A percentile compares a stretch with the other conserved stretches of the same genome.
Evolutionary conservation across 2,797 vertebrate genomes (phyloP).

Genomic region (Sphenopsis melanotis): DNA sequence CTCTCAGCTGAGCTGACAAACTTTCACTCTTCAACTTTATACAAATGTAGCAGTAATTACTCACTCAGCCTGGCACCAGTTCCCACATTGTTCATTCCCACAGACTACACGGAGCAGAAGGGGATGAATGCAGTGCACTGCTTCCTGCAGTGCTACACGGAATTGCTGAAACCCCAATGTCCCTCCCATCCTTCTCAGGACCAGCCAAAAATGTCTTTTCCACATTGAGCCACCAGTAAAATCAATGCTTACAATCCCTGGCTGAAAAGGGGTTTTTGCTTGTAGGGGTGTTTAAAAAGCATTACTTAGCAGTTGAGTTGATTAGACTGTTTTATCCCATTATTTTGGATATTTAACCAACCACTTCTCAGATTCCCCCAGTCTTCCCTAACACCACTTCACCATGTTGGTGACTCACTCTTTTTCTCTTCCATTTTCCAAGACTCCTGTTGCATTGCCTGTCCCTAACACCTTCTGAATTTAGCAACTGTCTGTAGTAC

Average conservation of each 20-base stretch:
- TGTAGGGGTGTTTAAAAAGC: not conserved
- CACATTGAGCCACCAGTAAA: not conserved
- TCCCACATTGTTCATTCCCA: not conserved
- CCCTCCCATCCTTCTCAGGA: not conserved
- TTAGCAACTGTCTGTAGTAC: not conserved
- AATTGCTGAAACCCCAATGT: not conserved
- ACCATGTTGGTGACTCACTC: not conserved
- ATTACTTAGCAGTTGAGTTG: not conserved
- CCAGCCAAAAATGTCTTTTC: not conserved
- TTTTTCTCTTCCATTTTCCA: not conserved
- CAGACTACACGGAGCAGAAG: rapidly evolving
- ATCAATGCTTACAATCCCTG: not conserved
- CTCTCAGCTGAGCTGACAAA: not conserved
- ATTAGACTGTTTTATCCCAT: not conserved
- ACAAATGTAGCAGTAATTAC: not conserved
- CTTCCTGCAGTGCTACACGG: rapidly evolving
- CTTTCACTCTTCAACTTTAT: not conserved
- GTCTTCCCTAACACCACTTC: not conserved
- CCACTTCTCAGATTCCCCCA: not conserved
- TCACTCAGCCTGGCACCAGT: not conserved
- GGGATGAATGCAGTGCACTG: not conserved
- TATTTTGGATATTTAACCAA: not conserved
- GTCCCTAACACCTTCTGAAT: not conserved
- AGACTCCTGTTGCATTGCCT: not conserved
- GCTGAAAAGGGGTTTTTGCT: not conserved